phyloP scores from a whole-genome alignment of 2,797 vertebrate species.

The Geotrypetes seraphini region DNA sequence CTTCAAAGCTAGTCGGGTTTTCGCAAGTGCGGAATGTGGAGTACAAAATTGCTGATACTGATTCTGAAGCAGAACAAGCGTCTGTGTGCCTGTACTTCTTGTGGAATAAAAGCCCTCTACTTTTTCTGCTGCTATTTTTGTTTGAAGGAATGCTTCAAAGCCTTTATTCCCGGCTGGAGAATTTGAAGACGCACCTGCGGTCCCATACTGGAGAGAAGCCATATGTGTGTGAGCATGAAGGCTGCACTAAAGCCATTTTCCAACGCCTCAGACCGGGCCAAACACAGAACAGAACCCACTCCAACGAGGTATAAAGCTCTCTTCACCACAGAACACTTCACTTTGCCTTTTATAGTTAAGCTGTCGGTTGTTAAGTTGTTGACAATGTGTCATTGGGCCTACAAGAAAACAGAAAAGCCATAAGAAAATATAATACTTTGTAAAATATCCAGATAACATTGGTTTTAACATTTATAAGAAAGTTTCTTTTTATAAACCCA shows the following conservation, averaged over 20 bases:
- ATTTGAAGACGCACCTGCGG: constrained; percentile 95
- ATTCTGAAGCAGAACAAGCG: too few species aligned
- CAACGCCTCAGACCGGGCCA: constrained; percentile 93
- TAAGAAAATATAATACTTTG: constrained; percentile 18
- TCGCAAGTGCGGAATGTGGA: too few species aligned
- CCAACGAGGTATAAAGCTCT: constrained; percentile 80
- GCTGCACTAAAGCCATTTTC: constrained; percentile 98
- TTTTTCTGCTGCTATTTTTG: too few species aligned
- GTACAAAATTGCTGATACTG: too few species aligned
- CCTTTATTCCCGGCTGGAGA: constrained; percentile 95
- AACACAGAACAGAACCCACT: constrained; percentile 98
- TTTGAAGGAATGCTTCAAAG: constrained; percentile 95
- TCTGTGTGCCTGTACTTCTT: too few species aligned
- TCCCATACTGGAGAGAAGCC: constrained; percentile 98
- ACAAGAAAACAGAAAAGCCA: constrained; percentile 19
- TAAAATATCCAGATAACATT: constrained; percentile 23
- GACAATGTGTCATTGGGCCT: constrained; percentile 28
- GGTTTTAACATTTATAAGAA: constrained; percentile 26
- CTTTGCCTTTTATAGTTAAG: neutral
- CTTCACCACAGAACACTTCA: neutral
- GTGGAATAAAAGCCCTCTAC: too few species aligned
- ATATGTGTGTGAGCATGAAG: constrained; percentile 93
- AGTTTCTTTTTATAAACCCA: constrained; percentile 18
- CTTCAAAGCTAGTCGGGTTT: constrained; percentile 32
- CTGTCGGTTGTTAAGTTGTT: constrained; percentile 9